These are phyloP conservation scores for Gymnorhina tibicen DNA, from an alignment of 2,113 vertebrate species.

Conservation along the genomic window DNA sequence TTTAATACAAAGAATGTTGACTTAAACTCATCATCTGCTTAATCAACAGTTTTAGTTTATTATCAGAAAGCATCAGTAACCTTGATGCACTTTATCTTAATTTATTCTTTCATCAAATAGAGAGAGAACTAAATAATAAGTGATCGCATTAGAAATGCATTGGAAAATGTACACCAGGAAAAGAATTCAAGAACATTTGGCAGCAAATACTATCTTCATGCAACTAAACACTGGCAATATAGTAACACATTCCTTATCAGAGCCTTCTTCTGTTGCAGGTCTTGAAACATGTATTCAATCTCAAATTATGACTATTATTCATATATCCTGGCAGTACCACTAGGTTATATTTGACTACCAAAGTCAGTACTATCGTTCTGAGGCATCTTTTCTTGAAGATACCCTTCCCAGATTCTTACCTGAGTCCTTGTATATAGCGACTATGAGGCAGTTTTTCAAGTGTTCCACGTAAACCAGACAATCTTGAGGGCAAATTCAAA, in stretches of 20 bases:
- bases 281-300: background rate
- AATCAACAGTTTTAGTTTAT: slow-evolving; percentile 58
- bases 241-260: background rate
- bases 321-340: background rate
- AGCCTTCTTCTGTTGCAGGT: background rate
- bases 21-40: slow-evolving; percentile 62
- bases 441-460: background rate
- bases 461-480: background rate
- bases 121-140: slow-evolving; percentile 33
- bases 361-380: background rate
- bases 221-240: background rate
- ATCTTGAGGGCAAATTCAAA: background rate
- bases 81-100: slow-evolving; percentile 51
- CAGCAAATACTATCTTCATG: background rate
- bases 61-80: slow-evolving; percentile 55
- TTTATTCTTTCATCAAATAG: slow-evolving; percentile 57
- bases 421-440: background rate
- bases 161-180: slow-evolving; percentile 8
- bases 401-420: background rate
- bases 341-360: background rate
- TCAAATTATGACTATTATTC: background rate
- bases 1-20: slow-evolving; percentile 60
- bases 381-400: background rate
- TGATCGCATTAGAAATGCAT: slow-evolving; percentile 15
- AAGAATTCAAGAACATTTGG: slow-evolving; percentile 2